Evolutionary conservation across 2,113 vertebrate genomes (phyloP).

Genomic region (Holacanthus passer): DNA sequence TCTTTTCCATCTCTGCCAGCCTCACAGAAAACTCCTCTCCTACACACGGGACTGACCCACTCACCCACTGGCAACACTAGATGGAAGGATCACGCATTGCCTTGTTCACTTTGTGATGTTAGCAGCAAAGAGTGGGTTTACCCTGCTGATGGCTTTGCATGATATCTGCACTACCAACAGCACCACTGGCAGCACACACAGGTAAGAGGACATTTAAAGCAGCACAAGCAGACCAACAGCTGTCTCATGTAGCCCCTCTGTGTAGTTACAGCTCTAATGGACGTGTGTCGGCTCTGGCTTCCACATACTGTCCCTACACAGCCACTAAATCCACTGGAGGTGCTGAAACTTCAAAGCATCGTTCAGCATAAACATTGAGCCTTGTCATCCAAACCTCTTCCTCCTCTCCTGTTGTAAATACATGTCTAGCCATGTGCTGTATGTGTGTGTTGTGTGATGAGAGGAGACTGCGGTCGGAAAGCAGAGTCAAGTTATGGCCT

Average conservation of each 20-base stretch:
- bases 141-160: too few relatives aligned
- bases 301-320: neutral
- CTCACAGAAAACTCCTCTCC: neutral
- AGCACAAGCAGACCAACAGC: neutral
- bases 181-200: neutral
- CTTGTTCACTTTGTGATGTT: too few relatives aligned
- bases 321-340: neutral
- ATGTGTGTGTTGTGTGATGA: neutral
- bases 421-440: neutral
- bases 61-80: neutral
- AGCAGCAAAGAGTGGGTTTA: too few relatives aligned
- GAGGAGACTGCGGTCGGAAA: neutral
- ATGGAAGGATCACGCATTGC: too few relatives aligned
- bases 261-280: neutral
- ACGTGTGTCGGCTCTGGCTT: neutral
- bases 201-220: neutral
- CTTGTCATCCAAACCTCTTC: neutral
- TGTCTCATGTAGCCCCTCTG: neutral
- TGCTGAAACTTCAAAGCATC: neutral
- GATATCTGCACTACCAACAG: neutral
- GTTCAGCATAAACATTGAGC: neutral
- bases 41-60: neutral
- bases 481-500: neutral
- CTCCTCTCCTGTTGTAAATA: neutral
- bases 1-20: constrained; percentile 14